phyloP scores from a whole-genome alignment of 2,888 invertebrate species.

The Cantharis flavilabris region DNA sequence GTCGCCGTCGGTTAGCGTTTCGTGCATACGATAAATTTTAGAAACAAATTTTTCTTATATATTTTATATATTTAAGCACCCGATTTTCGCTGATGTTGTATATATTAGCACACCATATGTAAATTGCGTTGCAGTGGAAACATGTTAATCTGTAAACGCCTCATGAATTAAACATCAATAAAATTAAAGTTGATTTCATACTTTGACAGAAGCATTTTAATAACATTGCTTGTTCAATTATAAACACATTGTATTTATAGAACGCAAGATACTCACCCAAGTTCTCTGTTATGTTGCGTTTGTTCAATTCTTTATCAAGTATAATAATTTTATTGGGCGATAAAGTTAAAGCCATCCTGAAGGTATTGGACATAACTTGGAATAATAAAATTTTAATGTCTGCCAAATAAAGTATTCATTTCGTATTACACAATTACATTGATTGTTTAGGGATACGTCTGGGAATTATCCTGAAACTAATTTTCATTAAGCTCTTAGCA shows the following conservation, averaged over 20 bases:
- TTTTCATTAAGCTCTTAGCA: not conserved
- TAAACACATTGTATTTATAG: not conserved
- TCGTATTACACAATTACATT: not conserved
- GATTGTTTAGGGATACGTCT: not conserved
- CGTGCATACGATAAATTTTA: too few species aligned
- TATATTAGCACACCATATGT: not conserved
- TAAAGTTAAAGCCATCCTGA: not conserved
- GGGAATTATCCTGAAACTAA: not conserved
- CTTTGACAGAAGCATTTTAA: not conserved
- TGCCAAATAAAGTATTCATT: not conserved
- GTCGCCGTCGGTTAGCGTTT: not conserved
- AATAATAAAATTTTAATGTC: not conserved
- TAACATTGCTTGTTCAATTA: not conserved
- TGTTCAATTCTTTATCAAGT: too few species aligned
- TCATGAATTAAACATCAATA: not conserved
- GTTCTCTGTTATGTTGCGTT: too few species aligned
- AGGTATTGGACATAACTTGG: not conserved
- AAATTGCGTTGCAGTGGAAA: not conserved
- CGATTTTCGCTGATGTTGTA: not conserved
- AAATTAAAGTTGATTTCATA: not conserved
- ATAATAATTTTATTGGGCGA: not conserved
- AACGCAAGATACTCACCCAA: not conserved
- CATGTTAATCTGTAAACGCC: not conserved
- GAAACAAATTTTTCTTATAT: too few species aligned
- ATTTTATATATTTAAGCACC: not conserved